phyloP scores from a whole-genome alignment of 2,797 vertebrate genomes.

The Acanthurus lineatus region DNA sequence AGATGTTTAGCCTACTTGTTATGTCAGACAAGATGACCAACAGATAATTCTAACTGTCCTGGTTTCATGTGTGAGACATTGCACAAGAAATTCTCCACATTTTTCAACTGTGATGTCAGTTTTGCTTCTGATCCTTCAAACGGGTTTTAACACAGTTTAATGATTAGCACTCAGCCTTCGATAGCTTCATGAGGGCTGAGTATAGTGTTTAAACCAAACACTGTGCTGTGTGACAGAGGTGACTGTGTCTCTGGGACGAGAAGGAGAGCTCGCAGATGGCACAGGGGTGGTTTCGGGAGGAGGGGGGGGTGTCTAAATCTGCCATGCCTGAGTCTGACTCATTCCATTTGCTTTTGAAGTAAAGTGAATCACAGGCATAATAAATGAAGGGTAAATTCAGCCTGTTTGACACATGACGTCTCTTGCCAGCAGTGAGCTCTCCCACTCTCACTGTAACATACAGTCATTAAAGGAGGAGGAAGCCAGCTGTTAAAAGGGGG shows the following conservation, averaged over 20 bases:
- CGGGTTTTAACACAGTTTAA: neutral
- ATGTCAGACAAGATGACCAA: neutral
- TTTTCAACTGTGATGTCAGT: neutral
- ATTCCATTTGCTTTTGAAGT: conserved; percentile 64
- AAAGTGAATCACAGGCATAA: conserved; percentile 65
- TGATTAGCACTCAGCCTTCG: conserved; percentile 1
- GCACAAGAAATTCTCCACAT: neutral
- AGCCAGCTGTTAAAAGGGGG: conserved; percentile 68
- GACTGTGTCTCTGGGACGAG: conserved; percentile 56
- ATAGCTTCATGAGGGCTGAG: conserved; percentile 6
- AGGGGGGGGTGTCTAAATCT: conserved; percentile 33
- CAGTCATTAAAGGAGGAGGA: conserved; percentile 55
- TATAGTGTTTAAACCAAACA: conserved; percentile 42
- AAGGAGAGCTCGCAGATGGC: conserved; percentile 74
- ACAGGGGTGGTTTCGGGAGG: conserved; percentile 6
- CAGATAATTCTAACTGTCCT: neutral
- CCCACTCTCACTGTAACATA: conserved; percentile 42
- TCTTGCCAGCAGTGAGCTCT: conserved; percentile 66
- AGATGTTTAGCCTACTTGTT: too few species aligned
- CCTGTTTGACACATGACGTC: conserved; percentile 60
- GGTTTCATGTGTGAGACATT: neutral
- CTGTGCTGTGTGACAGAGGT: conserved; percentile 75
- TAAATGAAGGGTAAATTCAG: conserved; percentile 60
- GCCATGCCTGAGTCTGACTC: conserved; percentile 60
- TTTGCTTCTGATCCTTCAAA: conserved; percentile 4